Percentiles rank a stretch among this genome's conserved stretches.
These are phyloP conservation scores for Coenonympha glycerion DNA, from an alignment of 2,888 invertebrate genomes.

Conservation along the genomic window DNA sequence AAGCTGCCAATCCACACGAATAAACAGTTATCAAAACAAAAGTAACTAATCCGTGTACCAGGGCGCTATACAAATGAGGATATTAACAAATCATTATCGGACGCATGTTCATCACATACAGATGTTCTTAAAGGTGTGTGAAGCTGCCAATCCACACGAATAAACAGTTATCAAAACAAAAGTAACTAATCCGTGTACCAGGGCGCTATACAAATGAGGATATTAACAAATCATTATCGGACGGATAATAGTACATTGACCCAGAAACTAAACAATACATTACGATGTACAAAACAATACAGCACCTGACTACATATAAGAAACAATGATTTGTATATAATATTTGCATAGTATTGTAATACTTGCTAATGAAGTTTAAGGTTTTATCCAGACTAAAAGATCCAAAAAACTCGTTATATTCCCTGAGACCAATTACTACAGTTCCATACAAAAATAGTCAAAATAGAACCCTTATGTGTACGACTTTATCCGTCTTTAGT, in stretches of 20 bases:
- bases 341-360: constrained; percentile 14
- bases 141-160: no score
- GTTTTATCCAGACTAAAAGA: background rate
- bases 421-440: no score
- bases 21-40: background rate
- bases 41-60: no score
- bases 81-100: background rate
- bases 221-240: background rate
- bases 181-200: no score
- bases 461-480: no score
- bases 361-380: constrained; percentile 4
- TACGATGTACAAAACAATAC: constrained; percentile 16
- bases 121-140: no score
- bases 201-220: background rate
- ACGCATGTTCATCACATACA: no score
- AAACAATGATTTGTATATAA: constrained; percentile 10
- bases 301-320: constrained; percentile 9
- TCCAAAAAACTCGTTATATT: no score
- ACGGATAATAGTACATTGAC: constrained; percentile 7
- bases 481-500: no score
- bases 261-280: constrained; percentile 11
- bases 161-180: background rate
- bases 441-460: no score
- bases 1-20: no score
- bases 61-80: background rate